Evolutionary conservation across 1,140 invertebrate species (phyloP).

Genomic region (Batillaria attramentaria): DNA sequence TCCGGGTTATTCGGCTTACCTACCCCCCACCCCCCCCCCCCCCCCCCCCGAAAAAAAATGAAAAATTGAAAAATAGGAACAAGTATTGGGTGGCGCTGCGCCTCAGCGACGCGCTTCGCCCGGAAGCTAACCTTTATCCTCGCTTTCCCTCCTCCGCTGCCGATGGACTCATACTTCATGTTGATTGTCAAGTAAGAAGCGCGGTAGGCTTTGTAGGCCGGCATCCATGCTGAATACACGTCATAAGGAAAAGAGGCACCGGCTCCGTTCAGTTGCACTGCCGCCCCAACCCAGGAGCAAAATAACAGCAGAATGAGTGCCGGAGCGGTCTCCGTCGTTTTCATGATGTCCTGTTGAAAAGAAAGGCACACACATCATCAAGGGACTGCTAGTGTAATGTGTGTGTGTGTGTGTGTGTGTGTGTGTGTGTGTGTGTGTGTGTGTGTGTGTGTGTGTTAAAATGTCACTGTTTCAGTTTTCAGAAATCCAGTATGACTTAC

Average conservation of each 20-base stretch:
- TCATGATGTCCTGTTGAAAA: neutral
- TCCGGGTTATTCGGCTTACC: too few species aligned
- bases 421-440: constrained; percentile 12
- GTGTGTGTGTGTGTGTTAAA: constrained; percentile 9
- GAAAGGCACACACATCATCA: too few species aligned
- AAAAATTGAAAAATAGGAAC: neutral
- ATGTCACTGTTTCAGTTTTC: neutral
- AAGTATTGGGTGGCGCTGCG: neutral
- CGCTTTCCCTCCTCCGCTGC: constrained; percentile 46
- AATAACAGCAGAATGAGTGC: neutral
- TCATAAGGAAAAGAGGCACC: constrained; percentile 36
- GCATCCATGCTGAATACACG: constrained; percentile 35
- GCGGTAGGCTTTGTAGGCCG: constrained; percentile 35
- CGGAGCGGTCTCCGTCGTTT: neutral
- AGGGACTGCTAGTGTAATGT: too few species aligned
- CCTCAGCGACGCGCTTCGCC: neutral
- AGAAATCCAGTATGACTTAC: neutral
- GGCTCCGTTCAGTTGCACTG: constrained; percentile 32
- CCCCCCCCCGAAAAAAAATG: neutral
- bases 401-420: too few species aligned
- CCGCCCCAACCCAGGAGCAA: neutral
- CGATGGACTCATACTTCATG: constrained; percentile 46
- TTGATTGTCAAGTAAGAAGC: constrained; percentile 17
- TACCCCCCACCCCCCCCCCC: too few species aligned
- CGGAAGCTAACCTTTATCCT: constrained; percentile 26